Base-by-base conservation (phyloP, 2,888 invertebrate species). In the Dermolepida albohirtum region DNA sequence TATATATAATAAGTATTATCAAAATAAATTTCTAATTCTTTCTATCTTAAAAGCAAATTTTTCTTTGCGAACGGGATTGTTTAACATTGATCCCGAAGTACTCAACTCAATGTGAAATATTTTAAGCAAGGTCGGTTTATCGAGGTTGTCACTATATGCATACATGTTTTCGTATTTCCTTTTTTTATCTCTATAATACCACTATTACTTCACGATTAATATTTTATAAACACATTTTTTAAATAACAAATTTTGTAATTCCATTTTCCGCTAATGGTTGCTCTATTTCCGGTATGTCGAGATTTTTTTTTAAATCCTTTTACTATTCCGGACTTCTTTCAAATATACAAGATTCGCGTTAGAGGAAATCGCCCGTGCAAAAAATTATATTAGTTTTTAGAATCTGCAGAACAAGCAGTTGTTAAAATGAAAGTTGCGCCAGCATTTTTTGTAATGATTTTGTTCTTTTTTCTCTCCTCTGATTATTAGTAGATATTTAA, bases 41-140 rank as follows among this genome's bases (percentile, higher is more conserved):
- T 44, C 29, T 47, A 29, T 34, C 16, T 43, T 44, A 59, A 43
- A 44, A 59, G 44, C 44, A 44, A 44, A 44, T 44, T 44, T 44
- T 40, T 44, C 27, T 44, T 16, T 14, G 12, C 14, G 12, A 8
- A 44, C 59, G 59, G 59, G 59, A 59, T 59, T 59, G 59, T 59
- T 59, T 59, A 59, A 59, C 59, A 59, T 59, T 59, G 59, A 59
- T 59, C 59, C 59, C 59, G 59, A 59, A 59, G 59, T 44, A 44
- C 44, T 59, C 29, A 29, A 59, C 44, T 59, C 59, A 59, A 59
- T 59, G 59, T 59, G 44, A 59, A 59, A 59, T 59, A 59, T 59
- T 59, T 59, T 59, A 59, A 59, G 59, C 59, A 59, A 59, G 59
- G 59, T 47, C 59, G 59, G 27, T 59, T 59, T 59, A 44, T 44